Base-by-base conservation (phyloP, 2,888 invertebrate genomes). In the Drosophila sordidula region DNA sequence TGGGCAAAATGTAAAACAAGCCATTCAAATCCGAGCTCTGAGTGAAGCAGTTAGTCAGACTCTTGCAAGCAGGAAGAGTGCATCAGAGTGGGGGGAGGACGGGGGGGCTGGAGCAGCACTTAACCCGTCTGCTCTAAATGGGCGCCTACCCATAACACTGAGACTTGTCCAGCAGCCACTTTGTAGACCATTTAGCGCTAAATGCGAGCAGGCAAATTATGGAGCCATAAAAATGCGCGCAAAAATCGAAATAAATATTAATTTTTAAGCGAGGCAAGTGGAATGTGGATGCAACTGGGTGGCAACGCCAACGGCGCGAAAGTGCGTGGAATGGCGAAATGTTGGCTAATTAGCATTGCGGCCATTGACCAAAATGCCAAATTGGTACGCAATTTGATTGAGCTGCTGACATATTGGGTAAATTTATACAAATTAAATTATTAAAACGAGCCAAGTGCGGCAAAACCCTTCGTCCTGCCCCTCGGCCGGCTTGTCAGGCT, bases 401-500 rank as follows among this genome's bases (percentile, higher is more conserved):
- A 65, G 63, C 58, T 51, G 61, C 46, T 70, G 84, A 87, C 84
- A 78, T 83, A 78, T 87, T 87, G 76, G 75, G 87, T 76, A 77
- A 87, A 87, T 83, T 87, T 87, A 81, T 77, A 83, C 87, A 83
- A 87, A 84, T 83, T 87, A 84, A 87, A 87, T 83, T 84, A 84
- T 83, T 76, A 79, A 78, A 78, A 78, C 44, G 47, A 42, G 50
- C 42, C 46, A 18, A 56, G 45, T 29, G 16, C 22, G 14, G 29
- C 9, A 32, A 11, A 18, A 25, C 12, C 41, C 36, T 38, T n/a
- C 29, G 8, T n/a, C 12, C 5, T 16, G 25, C 38, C 34, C 44
- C 14, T n/a, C 29, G 41, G 38, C 39, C 22, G 51, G 14, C 41
- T 55, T 75, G 76, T 75, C 66, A 55, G 71, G 32, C 72, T 76